A percentile compares a stretch with the other conserved stretches of the same genome.
Evolutionary conservation across 2,888 invertebrate species (phyloP).

Genomic region (Andrena dorsata): DNA sequence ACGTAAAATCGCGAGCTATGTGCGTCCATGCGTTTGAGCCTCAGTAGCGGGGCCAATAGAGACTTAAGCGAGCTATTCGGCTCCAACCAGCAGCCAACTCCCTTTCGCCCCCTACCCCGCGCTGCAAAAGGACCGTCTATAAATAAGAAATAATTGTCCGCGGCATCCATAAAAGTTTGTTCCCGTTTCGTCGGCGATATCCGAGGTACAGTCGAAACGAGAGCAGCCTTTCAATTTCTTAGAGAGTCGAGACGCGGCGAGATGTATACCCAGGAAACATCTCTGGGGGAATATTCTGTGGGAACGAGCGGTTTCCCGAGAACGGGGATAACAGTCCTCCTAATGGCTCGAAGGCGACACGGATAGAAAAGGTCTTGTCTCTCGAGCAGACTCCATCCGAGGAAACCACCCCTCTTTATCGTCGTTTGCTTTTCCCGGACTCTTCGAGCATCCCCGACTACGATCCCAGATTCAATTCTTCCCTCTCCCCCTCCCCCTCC

Average conservation of each 20-base stretch:
- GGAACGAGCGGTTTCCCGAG: constrained; percentile 26
- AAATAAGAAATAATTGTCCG: constrained; percentile 36
- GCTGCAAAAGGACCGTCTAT: background rate
- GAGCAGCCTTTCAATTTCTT: constrained; percentile 51
- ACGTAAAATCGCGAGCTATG: no score
- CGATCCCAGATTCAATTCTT: background rate
- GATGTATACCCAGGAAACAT: constrained; percentile 11
- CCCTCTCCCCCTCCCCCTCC: no score
- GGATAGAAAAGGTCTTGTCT: constrained; percentile 24
- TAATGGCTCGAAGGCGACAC: constrained; percentile 42
- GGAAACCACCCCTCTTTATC: background rate
- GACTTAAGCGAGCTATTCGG: no score
- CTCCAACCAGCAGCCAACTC: no score
- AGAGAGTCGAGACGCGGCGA: constrained; percentile 15
- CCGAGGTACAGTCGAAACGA: constrained; percentile 17
- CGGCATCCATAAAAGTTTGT: constrained; percentile 28
- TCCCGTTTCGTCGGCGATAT: constrained; percentile 38
- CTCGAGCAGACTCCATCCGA: background rate
- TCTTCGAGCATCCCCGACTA: background rate
- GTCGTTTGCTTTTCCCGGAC: background rate
- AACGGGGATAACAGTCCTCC: constrained; percentile 31
- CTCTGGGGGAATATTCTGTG: constrained; percentile 23
- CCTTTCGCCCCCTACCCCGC: no score
- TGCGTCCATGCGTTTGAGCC: no score
- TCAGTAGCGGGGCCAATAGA: no score